Evolutionary conservation across 2,888 invertebrate species (phyloP), one percentile per base, ranked within the genome.

Genomic region (Augiades crinisus): DNA sequence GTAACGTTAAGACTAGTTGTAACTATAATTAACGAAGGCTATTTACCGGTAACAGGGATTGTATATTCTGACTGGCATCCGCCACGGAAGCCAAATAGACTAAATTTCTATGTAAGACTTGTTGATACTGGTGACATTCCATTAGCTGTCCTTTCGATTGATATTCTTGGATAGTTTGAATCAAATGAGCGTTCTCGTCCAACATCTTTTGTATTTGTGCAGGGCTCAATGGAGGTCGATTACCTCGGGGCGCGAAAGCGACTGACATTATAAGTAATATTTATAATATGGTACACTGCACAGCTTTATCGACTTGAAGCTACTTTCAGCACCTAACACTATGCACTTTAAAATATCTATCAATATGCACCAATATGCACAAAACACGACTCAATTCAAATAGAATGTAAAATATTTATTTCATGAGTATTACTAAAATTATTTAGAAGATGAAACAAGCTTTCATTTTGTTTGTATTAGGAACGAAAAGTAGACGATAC

Each of bases 151-250:
- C 99, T 90, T 98, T 98, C 61, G 94, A 95, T 87, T 99, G 99
- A 85, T 95, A 98, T 66, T 99, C 99, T 80, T 98, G 96, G 72
- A 99, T 98, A 5, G 97, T 97, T 90, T 98, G 97, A 68, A 99
- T 99, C 36, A 99, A 91, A 77, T 98, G 97, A 65, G 96, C 96
- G 81, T 99, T 99, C 86, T 99, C 99, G 89, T 99, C 99, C 55
- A 99, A 91, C 93, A 99, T 95, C 92, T 98, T 97, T 80, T 97
- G 97, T 68, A 97, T 95, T 83, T 96, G 96, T 41, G 94, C 94
- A 55, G 95, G 94, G 77, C 92, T 96, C 33, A 95, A 93, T 44
- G 96, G 94, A 55, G 94, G 92, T 56, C 93, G 92, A 72, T 92
- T 92, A 51, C 94, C 93, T 72, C 94, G 91, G 71, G 93, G 93